Conservation (phyloP, 1,140 invertebrate species). For the Drusus annulatus region DNA sequence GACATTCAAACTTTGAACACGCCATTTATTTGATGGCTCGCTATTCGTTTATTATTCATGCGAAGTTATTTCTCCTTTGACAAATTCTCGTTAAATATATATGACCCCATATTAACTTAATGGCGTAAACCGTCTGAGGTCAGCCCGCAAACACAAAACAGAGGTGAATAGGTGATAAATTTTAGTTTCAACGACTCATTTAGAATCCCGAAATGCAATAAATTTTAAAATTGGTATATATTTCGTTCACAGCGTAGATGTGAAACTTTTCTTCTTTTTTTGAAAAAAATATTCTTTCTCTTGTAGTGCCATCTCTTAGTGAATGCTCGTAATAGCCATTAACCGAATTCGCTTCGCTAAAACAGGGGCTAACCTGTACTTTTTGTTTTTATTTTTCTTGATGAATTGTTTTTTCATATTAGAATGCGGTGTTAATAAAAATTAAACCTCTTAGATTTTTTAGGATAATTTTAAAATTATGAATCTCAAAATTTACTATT, state of each 20-base stretch:
- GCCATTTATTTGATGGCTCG: no score
- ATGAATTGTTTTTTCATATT: no score
- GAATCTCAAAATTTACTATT: no score
- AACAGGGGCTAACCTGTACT: no score
- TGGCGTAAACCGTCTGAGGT: not conserved
- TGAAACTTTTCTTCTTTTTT: not conserved
- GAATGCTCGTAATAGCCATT: not conserved
- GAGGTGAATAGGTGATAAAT: conserved; percentile 24
- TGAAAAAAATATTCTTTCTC: not conserved
- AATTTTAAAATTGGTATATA: not conserved
- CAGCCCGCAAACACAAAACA: not conserved
- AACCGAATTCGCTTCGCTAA: no score
- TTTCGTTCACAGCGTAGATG: not conserved
- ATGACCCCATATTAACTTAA: conserved; percentile 19
- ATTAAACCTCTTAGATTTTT: no score
- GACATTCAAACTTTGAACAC: no score
- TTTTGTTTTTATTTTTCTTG: no score
- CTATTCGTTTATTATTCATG: no score
- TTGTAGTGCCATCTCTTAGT: not conserved
- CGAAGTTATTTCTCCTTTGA: conserved; percentile 2
- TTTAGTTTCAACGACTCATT: not conserved
- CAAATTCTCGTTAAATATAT: conserved; percentile 1
- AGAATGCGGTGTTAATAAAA: no score
- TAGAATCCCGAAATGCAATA: no score
- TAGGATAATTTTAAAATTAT: no score